Percentiles rank a stretch among this genome's conserved stretches.
These are phyloP conservation scores for Penaeus vannamei DNA, from an alignment of 1,140 invertebrate species.

Conservation along the genomic window DNA sequence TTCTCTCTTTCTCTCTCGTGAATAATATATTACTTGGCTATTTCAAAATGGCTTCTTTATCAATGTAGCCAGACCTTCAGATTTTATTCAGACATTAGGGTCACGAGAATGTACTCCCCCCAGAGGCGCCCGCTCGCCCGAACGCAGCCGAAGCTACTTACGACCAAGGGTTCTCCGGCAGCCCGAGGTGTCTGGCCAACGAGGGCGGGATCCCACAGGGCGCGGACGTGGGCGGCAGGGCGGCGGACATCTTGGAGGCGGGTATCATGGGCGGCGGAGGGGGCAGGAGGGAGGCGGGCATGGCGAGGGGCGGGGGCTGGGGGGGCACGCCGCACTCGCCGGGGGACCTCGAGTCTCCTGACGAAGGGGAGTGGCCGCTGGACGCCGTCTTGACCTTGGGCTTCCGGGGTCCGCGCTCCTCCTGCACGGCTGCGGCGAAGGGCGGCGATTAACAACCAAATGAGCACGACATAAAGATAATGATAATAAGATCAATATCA, in stretches of 20 bases:
- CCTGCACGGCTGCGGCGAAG: constrained; percentile 47
- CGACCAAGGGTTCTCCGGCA: constrained; percentile 38
- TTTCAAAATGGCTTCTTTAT: no score
- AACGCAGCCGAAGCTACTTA: constrained; percentile 10
- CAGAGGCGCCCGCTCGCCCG: no score
- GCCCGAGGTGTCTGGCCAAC: constrained; percentile 37
- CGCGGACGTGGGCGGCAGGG: not conserved
- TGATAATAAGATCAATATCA: no score
- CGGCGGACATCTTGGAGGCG: not conserved
- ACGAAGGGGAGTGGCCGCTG: not conserved
- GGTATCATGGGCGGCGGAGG: not conserved
- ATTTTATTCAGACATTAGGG: no score
- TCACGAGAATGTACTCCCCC: no score
- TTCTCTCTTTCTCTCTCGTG: no score
- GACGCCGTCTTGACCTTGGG: constrained; percentile 27
- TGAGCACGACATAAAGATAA: no score
- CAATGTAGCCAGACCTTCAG: no score
- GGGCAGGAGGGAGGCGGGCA: not conserved
- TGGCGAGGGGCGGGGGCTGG: not conserved
- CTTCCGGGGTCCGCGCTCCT: constrained; percentile 56
- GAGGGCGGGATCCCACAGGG: constrained; percentile 2
- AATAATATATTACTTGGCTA: no score
- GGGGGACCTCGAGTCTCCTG: not conserved
- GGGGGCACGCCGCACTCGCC: not conserved
- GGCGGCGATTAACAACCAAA: not conserved